Evolutionary conservation across 2,888 invertebrate species (phyloP).

Genomic region (Mythimna pallens): DNA sequence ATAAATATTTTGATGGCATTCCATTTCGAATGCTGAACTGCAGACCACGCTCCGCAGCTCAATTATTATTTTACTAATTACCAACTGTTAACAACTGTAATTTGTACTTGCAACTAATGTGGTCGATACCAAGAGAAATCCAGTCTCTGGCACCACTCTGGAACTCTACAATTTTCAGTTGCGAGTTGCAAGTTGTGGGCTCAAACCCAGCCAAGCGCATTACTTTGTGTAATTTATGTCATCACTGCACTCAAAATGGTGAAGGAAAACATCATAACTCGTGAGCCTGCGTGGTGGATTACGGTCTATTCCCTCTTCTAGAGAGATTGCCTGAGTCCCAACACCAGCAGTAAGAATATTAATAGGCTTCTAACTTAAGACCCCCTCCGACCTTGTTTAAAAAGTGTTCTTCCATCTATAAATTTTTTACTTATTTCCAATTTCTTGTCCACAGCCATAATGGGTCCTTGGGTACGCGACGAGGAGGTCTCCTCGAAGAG

Average conservation of each 20-base stretch:
- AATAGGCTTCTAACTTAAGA: background rate
- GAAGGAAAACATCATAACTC: too few relatives aligned
- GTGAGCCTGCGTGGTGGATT: too few relatives aligned
- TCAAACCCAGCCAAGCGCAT: too few relatives aligned
- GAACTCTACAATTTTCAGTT: too few relatives aligned
- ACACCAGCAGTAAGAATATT: too few relatives aligned
- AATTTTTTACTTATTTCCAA: background rate
- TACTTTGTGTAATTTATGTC: too few relatives aligned
- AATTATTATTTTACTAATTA: background rate
- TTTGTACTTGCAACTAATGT: background rate
- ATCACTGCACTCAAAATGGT: too few relatives aligned
- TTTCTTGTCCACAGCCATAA: conserved; percentile 75
- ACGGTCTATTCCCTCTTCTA: too few relatives aligned
- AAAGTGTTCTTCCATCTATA: background rate
- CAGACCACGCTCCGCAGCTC: background rate
- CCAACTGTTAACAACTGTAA: background rate
- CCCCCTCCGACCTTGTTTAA: background rate
- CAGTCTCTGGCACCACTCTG: too few relatives aligned
- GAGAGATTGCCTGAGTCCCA: too few relatives aligned
- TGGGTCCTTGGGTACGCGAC: conserved; percentile 86
- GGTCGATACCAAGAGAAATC: background rate
- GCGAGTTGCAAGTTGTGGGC: too few relatives aligned
- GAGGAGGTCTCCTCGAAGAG: conserved; percentile 79
- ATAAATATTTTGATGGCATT: conserved; percentile 19
- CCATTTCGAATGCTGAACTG: background rate